phyloP scores from a whole-genome alignment of 53 echinoderm and acorn worm species.

The Astropecten irregularis region DNA sequence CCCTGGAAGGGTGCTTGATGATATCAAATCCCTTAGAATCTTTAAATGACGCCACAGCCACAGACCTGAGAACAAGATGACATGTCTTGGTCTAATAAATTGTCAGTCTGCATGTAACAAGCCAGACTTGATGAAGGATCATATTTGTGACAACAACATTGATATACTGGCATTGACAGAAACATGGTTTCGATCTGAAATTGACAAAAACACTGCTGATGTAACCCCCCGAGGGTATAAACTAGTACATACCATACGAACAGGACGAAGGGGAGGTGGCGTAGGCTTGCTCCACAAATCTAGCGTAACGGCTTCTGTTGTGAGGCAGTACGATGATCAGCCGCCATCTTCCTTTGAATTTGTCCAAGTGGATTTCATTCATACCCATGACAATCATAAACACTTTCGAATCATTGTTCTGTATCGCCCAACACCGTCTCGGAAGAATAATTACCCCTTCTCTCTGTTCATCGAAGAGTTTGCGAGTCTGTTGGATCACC shows the following conservation, averaged over 20 bases:
- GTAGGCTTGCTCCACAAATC: neutral
- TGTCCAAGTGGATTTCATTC: neutral
- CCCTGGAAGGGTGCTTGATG: neutral
- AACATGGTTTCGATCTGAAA: conserved; percentile 3
- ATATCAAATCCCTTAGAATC: neutral
- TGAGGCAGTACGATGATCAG: neutral
- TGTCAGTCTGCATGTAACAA: conserved; percentile 24
- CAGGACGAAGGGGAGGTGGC: neutral
- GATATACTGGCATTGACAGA: conserved; percentile 10
- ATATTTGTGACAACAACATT: neutral
- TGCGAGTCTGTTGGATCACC: no score
- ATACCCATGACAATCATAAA: neutral
- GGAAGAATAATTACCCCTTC: neutral
- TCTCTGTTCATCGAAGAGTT: conserved; percentile 23
- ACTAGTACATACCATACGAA: neutral
- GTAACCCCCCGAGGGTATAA: neutral
- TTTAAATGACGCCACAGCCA: neutral
- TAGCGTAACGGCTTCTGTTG: neutral
- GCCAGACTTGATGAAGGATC: neutral
- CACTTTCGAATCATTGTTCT: conserved; percentile 23
- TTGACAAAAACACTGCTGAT: neutral
- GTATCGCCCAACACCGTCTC: conserved; percentile 23
- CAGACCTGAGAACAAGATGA: neutral
- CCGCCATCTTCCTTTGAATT: conserved; percentile 1
- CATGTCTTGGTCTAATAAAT: neutral